Evolutionary conservation across 2,797 vertebrate genomes (phyloP), one percentile per base, ranked within the genome.

Genomic region (Muscicapa comitata): DNA sequence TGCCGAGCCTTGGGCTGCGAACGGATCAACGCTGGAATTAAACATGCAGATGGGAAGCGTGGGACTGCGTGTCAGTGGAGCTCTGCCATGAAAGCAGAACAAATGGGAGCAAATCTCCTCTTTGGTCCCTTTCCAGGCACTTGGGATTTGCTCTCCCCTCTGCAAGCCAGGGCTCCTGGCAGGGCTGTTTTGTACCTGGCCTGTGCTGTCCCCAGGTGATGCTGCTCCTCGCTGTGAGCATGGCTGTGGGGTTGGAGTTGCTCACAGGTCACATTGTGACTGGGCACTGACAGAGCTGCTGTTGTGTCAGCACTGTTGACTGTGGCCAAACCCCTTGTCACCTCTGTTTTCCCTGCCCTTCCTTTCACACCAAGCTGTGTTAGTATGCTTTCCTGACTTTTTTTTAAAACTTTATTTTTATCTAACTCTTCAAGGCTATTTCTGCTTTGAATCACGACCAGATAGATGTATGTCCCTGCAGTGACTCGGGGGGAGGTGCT

Each of bases 401-500:
- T 63, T 40, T 11, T 38, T 54, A 23, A 2, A 17, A 17, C 23
- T 57, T 57, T 17, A n/a, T 42, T 61, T 78, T 87, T 45, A 31
- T 68, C 63, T 45, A 38, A 68, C 61, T 57, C 68, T 66, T 73
- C 51, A 70, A 66, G 85, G 73, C 7, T 91, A 50, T 91, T 85
- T 93, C 72, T 85, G 55, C 48, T 72, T 68, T 21, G 67, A 55
- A 85, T 93, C 70, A n/a, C 0, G n/a, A 65, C 71, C 0, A 2
- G 54, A 17, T 84, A n/a, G 75, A 61, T 79, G 26, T 42, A 9
- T 53, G 48, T 90, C 86, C 90, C 78, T 38, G 5, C 75, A 17
- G 67, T 92, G 93, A 88, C 88, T 95, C 50, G 45, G 66, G 47
- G 78, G 90, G 90, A 88, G 88, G 91, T 59, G 78, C 67, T 83